Base-by-base conservation (phyloP, 2,888 invertebrate genomes). In the Podabrus alpinus region DNA sequence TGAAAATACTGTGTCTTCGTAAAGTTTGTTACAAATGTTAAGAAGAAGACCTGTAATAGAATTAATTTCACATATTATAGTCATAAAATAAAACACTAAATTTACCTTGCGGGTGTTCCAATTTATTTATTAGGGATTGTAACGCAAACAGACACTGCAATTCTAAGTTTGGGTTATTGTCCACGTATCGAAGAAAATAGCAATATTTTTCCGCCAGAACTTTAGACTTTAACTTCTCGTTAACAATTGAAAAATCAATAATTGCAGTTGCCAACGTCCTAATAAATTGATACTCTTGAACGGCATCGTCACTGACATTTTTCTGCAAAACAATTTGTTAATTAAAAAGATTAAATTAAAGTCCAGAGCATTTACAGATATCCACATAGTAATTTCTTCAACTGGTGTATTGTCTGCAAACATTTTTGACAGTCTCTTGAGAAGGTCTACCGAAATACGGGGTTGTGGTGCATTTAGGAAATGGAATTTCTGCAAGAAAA, bases 141-240 rank as follows among this genome's bases (percentile, higher is more conserved):
- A 97, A 90, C 70, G 95, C 95, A 86, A 93, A 94, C 80, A 97
- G 89, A 84, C 95, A 95, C 86, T 95, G 94, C 74, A 96, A 89
- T 88, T 97, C 95, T 71, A 92, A 90, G 61, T 91, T 88, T 74
- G 92, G 90, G 80, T 92, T 90, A 75, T 91, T 90, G 83, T 94
- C 94, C 24, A 95, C 92, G 84, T 92, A 94, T 71, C 92, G 92
- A 79, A 90, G 89, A 77, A 95, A 90, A 71, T 94, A 88, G 61
- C 89, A 89, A 78, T 87, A 86, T 73, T 90, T 87, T 66, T 83
- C 85, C 66, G 85, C 85, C 70, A 92, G 87, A 70, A 82, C 85
- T 1, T 88, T 87, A 15, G 81, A 80, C 72, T 88, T 90, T 69
- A 92, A 88, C 78, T 90, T 90, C 79, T 88, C 88, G 15, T 89